Evolutionary conservation across 2,797 vertebrate genomes (phyloP), one percentile per base, ranked within the genome.

Genomic region (Gadopsis bispinosus): DNA sequence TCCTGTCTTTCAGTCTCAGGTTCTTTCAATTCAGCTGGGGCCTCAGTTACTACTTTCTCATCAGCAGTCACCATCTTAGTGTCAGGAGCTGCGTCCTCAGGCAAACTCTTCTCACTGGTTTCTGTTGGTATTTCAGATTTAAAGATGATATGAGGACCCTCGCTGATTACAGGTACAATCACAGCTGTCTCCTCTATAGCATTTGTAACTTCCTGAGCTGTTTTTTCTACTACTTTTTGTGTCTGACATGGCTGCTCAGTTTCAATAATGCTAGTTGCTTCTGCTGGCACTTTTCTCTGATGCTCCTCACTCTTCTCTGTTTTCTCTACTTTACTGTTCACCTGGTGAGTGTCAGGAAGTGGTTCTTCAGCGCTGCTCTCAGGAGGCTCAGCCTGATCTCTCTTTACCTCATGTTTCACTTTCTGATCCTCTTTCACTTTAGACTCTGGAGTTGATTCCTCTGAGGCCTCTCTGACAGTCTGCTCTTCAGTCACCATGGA

Each of bases 321-420:
- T 60, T 77, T 41, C 19, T 85, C 69, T 14, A 26, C 35, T 79
- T 83, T 68, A 50, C 31, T 37, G 47, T 85, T 70, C 60, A 41
- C 29, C 59, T 73, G 74, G 51, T 54, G 53, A 19, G 48, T 41
- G 75, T 41, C 55, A 66, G 69, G 67, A 50, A 19, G 8, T 45
- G 33, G 13, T 50, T 73, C 31, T 43, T 73, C 60, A 59, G 56
- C 16, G 50, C 29, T 67, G 45, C 55, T 71, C 58, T 68, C 58
- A 47, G 56, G 50, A 63, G 71, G 51, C 31, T 79, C 47, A 1
- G 43, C 75, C 47, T 85, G 55, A 3, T 69, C 81, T 73, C 51
- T 56, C n/a, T 72, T 75, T 7, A 58, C 54, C 13, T 92, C 86
- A 14, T 47, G 65, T 73, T 66, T 80, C 43, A 76, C 69, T 56